Percentiles rank a stretch among this genome's conserved stretches.
phyloP scores from a whole-genome alignment of 2,113 vertebrate species.

The Boulengeromyrus knoepffleri region DNA sequence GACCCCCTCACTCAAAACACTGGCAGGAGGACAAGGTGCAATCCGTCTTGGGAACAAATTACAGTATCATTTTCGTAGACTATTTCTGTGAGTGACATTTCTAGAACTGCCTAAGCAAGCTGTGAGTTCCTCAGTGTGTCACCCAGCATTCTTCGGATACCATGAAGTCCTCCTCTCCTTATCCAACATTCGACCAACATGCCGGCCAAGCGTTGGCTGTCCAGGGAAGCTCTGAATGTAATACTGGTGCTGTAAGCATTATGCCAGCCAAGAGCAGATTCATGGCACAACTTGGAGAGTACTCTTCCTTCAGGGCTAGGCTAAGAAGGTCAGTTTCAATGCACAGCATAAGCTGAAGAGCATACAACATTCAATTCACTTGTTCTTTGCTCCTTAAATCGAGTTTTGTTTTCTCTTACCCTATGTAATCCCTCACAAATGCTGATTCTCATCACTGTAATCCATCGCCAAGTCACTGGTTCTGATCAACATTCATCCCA shows the following conservation, averaged over 20 bases:
- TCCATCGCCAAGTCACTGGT: not conserved
- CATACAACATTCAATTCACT: not conserved
- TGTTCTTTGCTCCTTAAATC: not conserved
- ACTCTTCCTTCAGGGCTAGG: not conserved
- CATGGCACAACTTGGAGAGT: not conserved
- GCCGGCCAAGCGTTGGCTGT: not conserved
- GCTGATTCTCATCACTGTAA: not conserved
- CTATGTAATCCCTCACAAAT: not conserved
- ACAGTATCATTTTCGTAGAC: not conserved
- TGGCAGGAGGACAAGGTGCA: not conserved
- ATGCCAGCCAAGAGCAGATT: not conserved
- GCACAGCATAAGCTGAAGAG: not conserved
- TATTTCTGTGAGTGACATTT: constrained; percentile 10
- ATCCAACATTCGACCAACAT: not conserved
- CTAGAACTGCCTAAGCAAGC: not conserved
- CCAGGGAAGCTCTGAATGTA: not conserved
- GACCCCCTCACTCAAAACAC: not conserved
- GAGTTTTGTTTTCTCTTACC: not conserved
- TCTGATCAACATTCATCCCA: not conserved
- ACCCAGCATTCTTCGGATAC: not conserved
- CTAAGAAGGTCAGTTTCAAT: not conserved
- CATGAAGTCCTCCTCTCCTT: not conserved
- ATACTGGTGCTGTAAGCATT: not conserved
- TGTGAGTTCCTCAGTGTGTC: not conserved
- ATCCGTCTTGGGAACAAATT: not conserved